phyloP scores from a whole-genome alignment of 2,113 vertebrate species.

The Mohoua ochrocephala region DNA sequence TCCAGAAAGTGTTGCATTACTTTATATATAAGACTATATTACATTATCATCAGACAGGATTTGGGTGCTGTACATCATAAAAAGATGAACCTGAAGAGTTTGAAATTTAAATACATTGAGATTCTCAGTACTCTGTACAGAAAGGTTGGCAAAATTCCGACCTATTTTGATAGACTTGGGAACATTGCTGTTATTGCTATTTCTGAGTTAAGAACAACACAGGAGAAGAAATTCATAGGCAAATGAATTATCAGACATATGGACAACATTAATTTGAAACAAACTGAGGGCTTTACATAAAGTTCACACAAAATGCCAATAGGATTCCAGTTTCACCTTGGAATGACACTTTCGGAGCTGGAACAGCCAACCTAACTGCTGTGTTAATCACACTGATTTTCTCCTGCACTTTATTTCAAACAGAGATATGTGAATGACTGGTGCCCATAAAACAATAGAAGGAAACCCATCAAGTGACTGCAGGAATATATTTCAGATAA shows the following conservation, averaged over 20 bases:
- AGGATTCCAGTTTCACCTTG: background rate
- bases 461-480: background rate
- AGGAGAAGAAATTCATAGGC: background rate
- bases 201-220: background rate
- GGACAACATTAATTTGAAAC: background rate
- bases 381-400: conserved; percentile 44
- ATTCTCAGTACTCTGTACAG: background rate
- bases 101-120: background rate
- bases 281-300: background rate
- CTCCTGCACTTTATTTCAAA: background rate
- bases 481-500: background rate
- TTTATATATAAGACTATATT: background rate
- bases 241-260: background rate
- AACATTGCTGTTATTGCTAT: background rate
- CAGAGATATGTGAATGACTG: background rate
- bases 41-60: background rate
- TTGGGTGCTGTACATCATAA: background rate
- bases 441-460: background rate
- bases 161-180: background rate
- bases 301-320: background rate
- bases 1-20: background rate
- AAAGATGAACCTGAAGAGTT: background rate
- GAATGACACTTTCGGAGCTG: background rate
- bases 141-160: background rate
- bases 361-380: background rate